Base-by-base conservation (phyloP, 2,888 invertebrate genomes). In the Tinea semifulvella region DNA sequence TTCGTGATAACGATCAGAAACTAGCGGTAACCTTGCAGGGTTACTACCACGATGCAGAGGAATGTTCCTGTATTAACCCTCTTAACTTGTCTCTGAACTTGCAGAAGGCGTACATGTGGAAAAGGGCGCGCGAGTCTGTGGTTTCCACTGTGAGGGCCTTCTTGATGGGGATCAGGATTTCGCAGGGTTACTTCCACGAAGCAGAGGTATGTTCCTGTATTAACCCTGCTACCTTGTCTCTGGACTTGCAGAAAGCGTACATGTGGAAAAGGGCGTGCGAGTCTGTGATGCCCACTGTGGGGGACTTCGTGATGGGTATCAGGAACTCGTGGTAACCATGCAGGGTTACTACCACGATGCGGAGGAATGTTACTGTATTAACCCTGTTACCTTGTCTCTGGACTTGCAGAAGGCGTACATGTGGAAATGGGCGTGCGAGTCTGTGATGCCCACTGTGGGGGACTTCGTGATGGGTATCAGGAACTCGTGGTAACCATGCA, bases 351-450 rank as follows among this genome's bases (percentile, higher is more conserved):
- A 95, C 94, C 92, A 96, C 98, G 64, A 97, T 99, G 45, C 94
- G 88, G 19, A 99, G 82, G 69, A 98, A 99, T 3, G 96, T 95
- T 69, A 99, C 98, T 76, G n/a, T n/a, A n/a, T n/a, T n/a, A n/a
- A n/a, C n/a, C n/a, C n/a, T n/a, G n/a, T n/a, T n/a, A n/a, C n/a
- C n/a, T n/a, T n/a, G n/a, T n/a, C n/a, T n/a, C n/a, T n/a, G n/a
- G n/a, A n/a, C n/a, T n/a, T n/a, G n/a, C n/a, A n/a, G n/a, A n/a
- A n/a, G n/a, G n/a, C n/a, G n/a, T n/a, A n/a, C n/a, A n/a, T n/a
- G n/a, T n/a, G n/a, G n/a, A n/a, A n/a, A n/a, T n/a, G n/a, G 8
- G 96, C 94, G 56, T 91, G 91, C 0, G 96, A 94, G 77, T 98
- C 98, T 0, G 98, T 98, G 0, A 97, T 94, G 0, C 95, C 94